phyloP scores from a whole-genome alignment of 2,113 vertebrate genomes.

The Ciconia boyciana region DNA sequence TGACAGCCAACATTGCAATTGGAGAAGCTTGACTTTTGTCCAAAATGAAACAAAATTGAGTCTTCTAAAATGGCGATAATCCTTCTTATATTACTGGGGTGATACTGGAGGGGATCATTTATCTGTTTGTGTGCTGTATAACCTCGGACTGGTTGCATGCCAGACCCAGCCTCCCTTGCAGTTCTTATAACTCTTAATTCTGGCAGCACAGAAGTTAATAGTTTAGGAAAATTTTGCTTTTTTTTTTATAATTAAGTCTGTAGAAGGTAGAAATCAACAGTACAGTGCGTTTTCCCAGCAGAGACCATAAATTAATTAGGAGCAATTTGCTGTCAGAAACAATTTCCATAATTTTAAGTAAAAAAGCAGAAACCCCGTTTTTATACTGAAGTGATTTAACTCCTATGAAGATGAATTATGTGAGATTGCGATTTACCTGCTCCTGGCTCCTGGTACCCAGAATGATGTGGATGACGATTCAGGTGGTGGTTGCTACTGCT shows the following conservation, averaged over 20 bases:
- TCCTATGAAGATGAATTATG: conserved; percentile 71
- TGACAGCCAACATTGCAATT: background rate
- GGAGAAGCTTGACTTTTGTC: conserved; percentile 24
- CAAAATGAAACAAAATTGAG: conserved; percentile 26
- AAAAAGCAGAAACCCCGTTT: conserved; percentile 73
- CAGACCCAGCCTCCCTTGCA: background rate
- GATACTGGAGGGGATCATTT: background rate
- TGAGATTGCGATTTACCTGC: conserved; percentile 54
- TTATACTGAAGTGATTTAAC: conserved; percentile 74
- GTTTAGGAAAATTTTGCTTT: conserved; percentile 66
- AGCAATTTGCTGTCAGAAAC: conserved; percentile 81
- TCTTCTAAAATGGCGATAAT: background rate
- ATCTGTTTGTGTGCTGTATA: background rate
- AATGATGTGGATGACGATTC: background rate
- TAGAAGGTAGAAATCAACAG: conserved; percentile 79
- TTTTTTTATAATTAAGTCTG: conserved; percentile 76
- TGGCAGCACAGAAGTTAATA: conserved; percentile 71
- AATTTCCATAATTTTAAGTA: conserved; percentile 81
- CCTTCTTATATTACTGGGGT: background rate
- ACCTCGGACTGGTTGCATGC: background rate
- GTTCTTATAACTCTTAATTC: conserved; percentile 39
- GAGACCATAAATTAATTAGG: conserved; percentile 82
- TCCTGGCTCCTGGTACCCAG: background rate
- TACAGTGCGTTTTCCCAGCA: conserved; percentile 77
- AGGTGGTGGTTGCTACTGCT: background rate